Base-by-base conservation (phyloP, 2,113 vertebrate species). In the Mesitornis unicolor region DNA sequence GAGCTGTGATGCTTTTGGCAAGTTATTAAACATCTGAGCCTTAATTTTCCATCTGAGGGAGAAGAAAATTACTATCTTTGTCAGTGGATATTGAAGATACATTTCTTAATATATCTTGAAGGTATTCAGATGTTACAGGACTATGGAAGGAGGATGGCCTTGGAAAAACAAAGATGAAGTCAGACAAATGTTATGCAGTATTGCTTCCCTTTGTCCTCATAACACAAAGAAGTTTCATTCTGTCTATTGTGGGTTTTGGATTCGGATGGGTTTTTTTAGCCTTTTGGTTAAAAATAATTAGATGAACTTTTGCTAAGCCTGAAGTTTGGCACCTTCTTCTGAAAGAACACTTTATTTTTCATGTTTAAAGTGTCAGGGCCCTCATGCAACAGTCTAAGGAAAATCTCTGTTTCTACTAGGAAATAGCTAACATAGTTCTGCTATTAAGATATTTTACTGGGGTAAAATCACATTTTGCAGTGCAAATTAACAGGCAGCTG, bases 21-120 rank as follows among this genome's bases (percentile, higher is more conserved):
- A 91, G 53, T 92, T 90, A 93, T 89, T 95, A 91, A 95, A 93
- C 67, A 82, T 89, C 65, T 95, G 50, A 93, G 65, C 74, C 31
- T 87, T 82, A 76, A 82, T 91, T 69, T 93, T 93, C 91, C 64
- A 24, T 82, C 51, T 63, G 73, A 87, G 3, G 0, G 43, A 90
- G 43, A 79, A 82, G 48, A 47, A 84, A 81, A 89, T 84, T 33
- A 64, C 18, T 67, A 31, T 71, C 53, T 89, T 60, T 92, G 76
- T 87, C 71, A 60, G 40, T 89, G 87, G 36, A 79, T 91, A 87
- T 84, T 93, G 86, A 84, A 86, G 83, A 53, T 54, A 50, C 18
- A 42, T 88, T 92, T 77, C 47, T 88, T 86, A 70, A 20, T 36
- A 61, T 50, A 51, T 85, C 70, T 91, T 84, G 80, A 84, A 81